These are phyloP conservation scores for Micrastur ruficollis DNA, from an alignment of 2,797 vertebrate species.

Conservation along the genomic window DNA sequence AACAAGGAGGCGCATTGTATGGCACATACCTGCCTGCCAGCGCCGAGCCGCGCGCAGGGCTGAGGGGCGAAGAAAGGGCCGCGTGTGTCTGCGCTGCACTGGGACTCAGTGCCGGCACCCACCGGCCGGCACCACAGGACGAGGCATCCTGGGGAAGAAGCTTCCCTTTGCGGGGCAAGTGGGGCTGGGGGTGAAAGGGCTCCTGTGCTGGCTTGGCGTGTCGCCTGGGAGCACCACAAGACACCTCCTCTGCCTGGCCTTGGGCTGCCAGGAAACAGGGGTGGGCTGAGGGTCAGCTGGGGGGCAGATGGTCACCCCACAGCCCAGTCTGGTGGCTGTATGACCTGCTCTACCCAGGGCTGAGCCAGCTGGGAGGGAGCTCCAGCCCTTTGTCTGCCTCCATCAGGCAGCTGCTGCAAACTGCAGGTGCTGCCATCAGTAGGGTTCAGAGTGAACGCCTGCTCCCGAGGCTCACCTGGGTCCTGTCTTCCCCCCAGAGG, in stretches of 20 bases:
- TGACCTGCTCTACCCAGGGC: background rate
- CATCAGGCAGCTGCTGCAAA: background rate
- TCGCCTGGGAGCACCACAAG: background rate
- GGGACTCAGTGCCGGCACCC: background rate
- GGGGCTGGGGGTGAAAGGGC: background rate
- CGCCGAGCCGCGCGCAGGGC: background rate
- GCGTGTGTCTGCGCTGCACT: background rate
- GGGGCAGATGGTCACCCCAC: accelerated
- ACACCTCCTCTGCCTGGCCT: background rate
- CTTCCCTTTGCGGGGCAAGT: accelerated
- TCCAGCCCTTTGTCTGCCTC: background rate
- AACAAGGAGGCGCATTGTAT: conserved; percentile 78
- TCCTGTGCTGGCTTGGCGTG: background rate
- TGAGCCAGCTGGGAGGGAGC: background rate
- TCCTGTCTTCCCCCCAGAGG: background rate
- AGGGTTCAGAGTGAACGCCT: background rate
- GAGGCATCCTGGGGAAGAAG: background rate
- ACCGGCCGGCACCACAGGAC: accelerated
- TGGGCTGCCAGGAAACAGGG: background rate
- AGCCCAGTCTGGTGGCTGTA: accelerated
- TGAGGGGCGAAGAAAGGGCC: conserved; percentile 5
- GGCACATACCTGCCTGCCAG: conserved; percentile 28
- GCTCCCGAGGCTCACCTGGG: background rate
- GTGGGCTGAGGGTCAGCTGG: background rate
- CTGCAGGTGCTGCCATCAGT: background rate